Evolutionary conservation across 2,113 vertebrate genomes (phyloP).

Genomic region (Astur gentilis): DNA sequence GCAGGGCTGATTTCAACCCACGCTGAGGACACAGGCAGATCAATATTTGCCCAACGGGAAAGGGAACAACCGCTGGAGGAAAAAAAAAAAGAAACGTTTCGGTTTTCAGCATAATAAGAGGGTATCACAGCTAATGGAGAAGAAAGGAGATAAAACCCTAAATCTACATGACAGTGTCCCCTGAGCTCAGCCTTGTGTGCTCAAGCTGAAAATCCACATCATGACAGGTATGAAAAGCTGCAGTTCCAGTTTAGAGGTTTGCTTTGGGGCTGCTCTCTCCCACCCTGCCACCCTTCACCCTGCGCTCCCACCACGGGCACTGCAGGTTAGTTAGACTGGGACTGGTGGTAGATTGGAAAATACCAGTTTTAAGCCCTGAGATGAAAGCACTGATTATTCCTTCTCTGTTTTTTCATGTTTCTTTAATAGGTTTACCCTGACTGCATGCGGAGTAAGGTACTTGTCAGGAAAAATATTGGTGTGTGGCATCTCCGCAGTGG

Average conservation of each 20-base stretch:
- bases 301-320: neutral
- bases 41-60: neutral
- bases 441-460: neutral
- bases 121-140: constrained; percentile 36
- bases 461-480: neutral
- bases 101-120: neutral
- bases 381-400: neutral
- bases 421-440: neutral
- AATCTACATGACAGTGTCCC: constrained; percentile 55
- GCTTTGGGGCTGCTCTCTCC: neutral
- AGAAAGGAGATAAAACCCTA: constrained; percentile 12
- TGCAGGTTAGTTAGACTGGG: accelerated
- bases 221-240: constrained; percentile 41
- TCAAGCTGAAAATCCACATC: constrained; percentile 16
- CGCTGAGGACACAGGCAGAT: neutral
- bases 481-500: accelerated
- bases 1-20: neutral
- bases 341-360: neutral
- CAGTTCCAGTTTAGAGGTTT: neutral
- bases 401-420: neutral
- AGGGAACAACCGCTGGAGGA: neutral
- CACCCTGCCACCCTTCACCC: neutral
- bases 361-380: neutral
- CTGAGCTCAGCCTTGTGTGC: constrained; percentile 37
- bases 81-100: neutral